A percentile compares a stretch with the other conserved stretches of the same genome.
Evolutionary conservation across 35 echinoderm and acorn worm species (phyloP).

Genomic region (Strongylocentrotus purpuratus): DNA sequence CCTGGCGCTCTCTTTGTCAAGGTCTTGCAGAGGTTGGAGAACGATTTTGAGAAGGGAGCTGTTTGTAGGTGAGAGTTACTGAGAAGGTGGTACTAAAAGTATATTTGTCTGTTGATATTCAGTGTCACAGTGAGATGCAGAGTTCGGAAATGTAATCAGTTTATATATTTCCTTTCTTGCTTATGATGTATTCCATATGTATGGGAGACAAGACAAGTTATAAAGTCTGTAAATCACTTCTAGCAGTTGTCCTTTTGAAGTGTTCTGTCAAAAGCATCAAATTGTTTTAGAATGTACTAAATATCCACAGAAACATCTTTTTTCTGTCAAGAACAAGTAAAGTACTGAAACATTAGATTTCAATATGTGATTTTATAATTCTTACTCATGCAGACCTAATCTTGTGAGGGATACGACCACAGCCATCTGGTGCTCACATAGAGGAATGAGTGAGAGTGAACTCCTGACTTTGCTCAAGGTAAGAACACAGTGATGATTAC

Average conservation of each 20-base stretch:
- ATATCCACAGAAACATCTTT: too few relatives aligned
- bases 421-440: slow-evolving; percentile 85
- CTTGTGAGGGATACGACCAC: slow-evolving; percentile 82
- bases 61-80: slow-evolving; percentile 57
- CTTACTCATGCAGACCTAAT: slow-evolving; percentile 48
- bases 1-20: slow-evolving; percentile 86
- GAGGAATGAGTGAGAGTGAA: slow-evolving; percentile 90
- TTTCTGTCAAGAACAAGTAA: neutral
- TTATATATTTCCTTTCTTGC: too few relatives aligned
- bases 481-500: neutral
- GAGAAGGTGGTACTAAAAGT: neutral
- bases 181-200: too few relatives aligned
- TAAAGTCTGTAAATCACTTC: too few relatives aligned
- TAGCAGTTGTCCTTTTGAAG: too few relatives aligned
- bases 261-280: too few relatives aligned
- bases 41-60: slow-evolving; percentile 80
- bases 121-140: too few relatives aligned
- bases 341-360: neutral
- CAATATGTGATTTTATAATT: neutral
- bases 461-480: slow-evolving; percentile 68
- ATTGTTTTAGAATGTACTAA: too few relatives aligned
- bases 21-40: slow-evolving; percentile 81
- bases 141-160: too few relatives aligned
- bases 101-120: neutral
- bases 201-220: too few relatives aligned